phyloP scores from a whole-genome alignment of 2,113 vertebrate species.

The Pluvialis apricaria region DNA sequence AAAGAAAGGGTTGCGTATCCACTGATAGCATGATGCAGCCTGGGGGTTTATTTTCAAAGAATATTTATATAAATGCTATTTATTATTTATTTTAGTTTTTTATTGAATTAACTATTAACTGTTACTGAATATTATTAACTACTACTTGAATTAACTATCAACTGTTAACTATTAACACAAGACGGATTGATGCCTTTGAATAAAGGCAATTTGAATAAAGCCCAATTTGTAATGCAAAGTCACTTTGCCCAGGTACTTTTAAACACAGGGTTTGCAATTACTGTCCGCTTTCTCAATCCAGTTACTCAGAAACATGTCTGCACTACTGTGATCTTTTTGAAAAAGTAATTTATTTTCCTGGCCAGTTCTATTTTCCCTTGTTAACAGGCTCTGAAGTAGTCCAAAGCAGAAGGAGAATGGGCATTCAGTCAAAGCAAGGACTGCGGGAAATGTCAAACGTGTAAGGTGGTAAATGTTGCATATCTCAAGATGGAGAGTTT shows the following conservation, averaged over 20 bases:
- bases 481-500: background rate
- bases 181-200: background rate
- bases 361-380: conserved; percentile 40
- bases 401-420: conserved; percentile 25
- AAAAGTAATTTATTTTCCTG: conserved; percentile 56
- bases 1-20: background rate
- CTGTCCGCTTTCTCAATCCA: background rate
- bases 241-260: background rate
- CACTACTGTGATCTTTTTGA: conserved; percentile 34
- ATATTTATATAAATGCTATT: background rate
- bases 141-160: background rate
- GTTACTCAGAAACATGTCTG: conserved; percentile 35
- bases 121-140: background rate
- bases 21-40: background rate
- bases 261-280: background rate
- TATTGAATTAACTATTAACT: background rate
- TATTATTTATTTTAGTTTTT: background rate
- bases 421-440: conserved; percentile 22
- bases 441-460: conserved; percentile 28
- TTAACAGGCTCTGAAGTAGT: conserved; percentile 44
- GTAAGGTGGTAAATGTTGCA: background rate
- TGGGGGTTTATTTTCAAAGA: background rate
- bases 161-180: background rate
- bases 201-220: background rate
- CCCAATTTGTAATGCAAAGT: background rate